Evolutionary conservation across 2,797 vertebrate species (phyloP), one percentile per base, ranked within the genome.

Genomic region (Melanotaenia nigrans): DNA sequence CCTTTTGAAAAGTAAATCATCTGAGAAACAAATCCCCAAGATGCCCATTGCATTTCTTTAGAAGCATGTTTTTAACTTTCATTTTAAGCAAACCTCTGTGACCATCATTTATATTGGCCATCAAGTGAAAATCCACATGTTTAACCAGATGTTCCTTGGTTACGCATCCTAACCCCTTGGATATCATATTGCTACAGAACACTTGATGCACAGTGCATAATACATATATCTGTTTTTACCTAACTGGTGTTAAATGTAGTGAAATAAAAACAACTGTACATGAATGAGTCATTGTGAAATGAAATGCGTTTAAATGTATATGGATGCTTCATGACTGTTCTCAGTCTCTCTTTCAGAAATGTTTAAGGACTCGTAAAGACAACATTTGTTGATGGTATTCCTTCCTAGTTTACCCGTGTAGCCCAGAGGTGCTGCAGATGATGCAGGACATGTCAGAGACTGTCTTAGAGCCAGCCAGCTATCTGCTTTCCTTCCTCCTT

Each of bases 401-500:
- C 61, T 12, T 61, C 32, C 24, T 30, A 4, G 35, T 73, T 57
- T 65, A 20, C 57, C 38, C 68, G 38, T 74, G 49, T 71, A 67
- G 49, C 70, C 51, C 33, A 67, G 62, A 69, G 24, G 25, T 36
- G 38, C 47, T 51, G 47, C 47, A 51, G 13, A 59, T 61, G 65
- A 40, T 62, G 35, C 38, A 60, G 73, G 73, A 82, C 65, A 59
- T 68, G 69, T 73, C 64, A 61, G 36, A 74, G 57, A 49, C 47
- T 1, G 25, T 61, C 18, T 38, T 76, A 59, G 38, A 58, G 68
- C 38, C 64, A 8, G 65, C 67, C 68, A 71, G 67, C 75, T 45
- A 35, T 57, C 47, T 35, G 65, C 73, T 79, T 82, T 40, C 22
- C 42, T 79, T 71, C 57, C 30, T 78, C 49, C 45, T 70, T n/a